A percentile compares a stretch with the other conserved stretches of the same genome.
Evolutionary conservation across 2,113 vertebrate species (phyloP).

Genomic region (Uria aalge): DNA sequence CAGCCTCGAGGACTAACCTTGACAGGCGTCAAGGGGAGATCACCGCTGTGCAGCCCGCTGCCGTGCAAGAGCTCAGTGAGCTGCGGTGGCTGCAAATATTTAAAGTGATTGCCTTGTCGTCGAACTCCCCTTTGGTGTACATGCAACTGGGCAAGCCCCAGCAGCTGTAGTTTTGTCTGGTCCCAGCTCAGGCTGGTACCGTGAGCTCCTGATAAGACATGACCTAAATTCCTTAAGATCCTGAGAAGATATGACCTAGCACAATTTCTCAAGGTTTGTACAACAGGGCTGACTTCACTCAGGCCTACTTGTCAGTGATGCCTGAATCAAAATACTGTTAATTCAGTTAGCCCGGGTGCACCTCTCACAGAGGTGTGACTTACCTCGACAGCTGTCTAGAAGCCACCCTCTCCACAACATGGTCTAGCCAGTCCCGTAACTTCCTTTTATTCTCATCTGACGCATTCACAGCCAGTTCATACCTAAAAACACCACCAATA

Average conservation of each 20-base stretch:
- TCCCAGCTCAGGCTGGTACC: not conserved
- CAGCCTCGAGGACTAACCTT: not conserved
- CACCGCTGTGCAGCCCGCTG: accelerated
- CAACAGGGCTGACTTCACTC: not conserved
- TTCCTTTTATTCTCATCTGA: not conserved
- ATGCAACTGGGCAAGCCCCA: not conserved
- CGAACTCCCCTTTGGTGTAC: not conserved
- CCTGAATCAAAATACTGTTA: not conserved
- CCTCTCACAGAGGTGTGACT: not conserved
- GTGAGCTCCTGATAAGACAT: not conserved
- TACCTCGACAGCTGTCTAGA: not conserved
- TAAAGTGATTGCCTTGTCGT: not conserved
- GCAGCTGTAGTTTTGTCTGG: not conserved
- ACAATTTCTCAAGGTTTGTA: not conserved
- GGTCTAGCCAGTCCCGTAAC: not conserved
- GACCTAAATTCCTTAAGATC: not conserved
- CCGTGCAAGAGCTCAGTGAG: not conserved
- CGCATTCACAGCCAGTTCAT: not conserved
- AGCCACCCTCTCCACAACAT: not conserved
- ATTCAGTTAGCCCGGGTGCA: not conserved
- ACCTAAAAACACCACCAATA: not conserved
- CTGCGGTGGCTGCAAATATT: not conserved
- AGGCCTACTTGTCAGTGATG: not conserved
- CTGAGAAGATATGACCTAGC: not conserved
- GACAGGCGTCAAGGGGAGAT: not conserved